Evolutionary conservation across 2,797 vertebrate genomes (phyloP), one percentile per base, ranked within the genome.

Genomic region (Artibeus jamaicensis): DNA sequence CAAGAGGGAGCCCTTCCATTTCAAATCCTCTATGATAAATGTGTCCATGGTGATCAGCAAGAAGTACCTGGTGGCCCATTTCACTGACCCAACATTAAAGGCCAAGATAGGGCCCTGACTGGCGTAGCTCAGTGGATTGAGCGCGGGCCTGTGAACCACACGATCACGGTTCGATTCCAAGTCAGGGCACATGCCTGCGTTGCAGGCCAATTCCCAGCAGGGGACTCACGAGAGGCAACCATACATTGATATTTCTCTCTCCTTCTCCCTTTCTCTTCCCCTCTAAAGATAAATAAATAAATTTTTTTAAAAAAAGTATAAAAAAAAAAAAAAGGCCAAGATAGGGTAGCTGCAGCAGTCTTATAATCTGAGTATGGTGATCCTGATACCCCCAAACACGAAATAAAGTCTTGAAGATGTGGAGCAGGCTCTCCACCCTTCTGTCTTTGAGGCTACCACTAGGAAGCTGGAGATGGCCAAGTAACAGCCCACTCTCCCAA

Each of bases 91-190:
- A 39, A 24, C 67, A 70, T 39, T 70, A 34, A 70, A 39, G 67
- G 34, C 67, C 21, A 70, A 98, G 98, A 98, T 98, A 39, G 98
- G 98, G 10, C n/a, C n/a, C n/a, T n/a, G n/a, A n/a, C n/a, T n/a
- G n/a, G n/a, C n/a, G n/a, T n/a, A n/a, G n/a, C n/a, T n/a, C n/a
- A n/a, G n/a, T n/a, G n/a, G n/a, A n/a, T n/a, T n/a, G n/a, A n/a
- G n/a, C n/a, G n/a, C n/a, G n/a, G n/a, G n/a, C n/a, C n/a, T n/a
- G n/a, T n/a, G n/a, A n/a, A n/a, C n/a, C n/a, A n/a, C n/a, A n/a
- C n/a, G n/a, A n/a, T n/a, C n/a, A n/a, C n/a, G n/a, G n/a, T n/a
- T n/a, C n/a, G n/a, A n/a, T n/a, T n/a, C n/a, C n/a, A n/a, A n/a
- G n/a, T n/a, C n/a, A n/a, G n/a, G n/a, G n/a, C n/a, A n/a, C n/a